phyloP scores from a whole-genome alignment of 2,113 vertebrate species.

The Leptodactylus fuscus region DNA sequence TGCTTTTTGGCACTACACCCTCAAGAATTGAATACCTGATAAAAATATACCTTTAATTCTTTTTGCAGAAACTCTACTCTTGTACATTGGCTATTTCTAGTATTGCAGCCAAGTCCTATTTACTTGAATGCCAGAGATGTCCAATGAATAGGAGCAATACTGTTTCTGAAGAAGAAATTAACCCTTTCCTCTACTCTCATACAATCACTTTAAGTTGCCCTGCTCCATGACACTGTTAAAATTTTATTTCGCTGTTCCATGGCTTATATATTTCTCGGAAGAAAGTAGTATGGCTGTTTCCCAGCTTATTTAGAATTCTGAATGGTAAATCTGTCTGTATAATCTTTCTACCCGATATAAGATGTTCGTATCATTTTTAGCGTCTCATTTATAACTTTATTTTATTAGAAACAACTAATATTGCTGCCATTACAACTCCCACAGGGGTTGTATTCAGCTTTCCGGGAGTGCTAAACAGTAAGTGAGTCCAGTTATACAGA shows the following conservation, averaged over 20 bases:
- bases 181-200: background rate
- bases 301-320: too few species aligned
- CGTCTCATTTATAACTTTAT: too few species aligned
- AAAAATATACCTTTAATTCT: too few species aligned
- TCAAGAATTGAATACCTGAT: background rate
- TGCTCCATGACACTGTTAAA: background rate
- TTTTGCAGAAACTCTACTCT: background rate
- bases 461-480: background rate
- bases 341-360: too few species aligned
- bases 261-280: too few species aligned
- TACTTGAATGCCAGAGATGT: background rate
- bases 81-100: background rate
- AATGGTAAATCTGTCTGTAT: too few species aligned
- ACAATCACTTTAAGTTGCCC: background rate
- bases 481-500: background rate
- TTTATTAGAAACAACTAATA: too few species aligned
- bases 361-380: too few species aligned
- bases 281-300: too few species aligned
- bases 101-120: background rate
- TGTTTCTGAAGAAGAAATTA: background rate
- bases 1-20: background rate
- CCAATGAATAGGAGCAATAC: background rate
- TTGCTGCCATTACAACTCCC: background rate
- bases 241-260: too few species aligned
- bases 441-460: background rate